These are phyloP conservation scores for Timema podura DNA, from an alignment of 2,888 invertebrate genomes.

Conservation along the genomic window DNA sequence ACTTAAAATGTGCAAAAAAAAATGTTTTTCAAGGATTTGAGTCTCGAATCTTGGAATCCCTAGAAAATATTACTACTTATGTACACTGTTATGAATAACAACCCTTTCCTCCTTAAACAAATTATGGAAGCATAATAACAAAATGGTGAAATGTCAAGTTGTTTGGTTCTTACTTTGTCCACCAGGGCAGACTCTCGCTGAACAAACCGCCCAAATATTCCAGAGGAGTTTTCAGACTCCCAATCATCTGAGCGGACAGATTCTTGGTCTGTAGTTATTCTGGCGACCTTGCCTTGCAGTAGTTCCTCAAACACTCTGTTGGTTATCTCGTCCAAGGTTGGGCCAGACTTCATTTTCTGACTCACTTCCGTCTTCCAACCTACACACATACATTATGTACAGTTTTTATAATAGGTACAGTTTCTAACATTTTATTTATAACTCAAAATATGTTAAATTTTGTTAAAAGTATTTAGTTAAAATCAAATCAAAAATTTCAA, in stretches of 20 bases:
- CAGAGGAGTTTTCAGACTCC: conserved; percentile 67
- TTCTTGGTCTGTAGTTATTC: conserved; percentile 48
- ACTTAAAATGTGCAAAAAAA: no score
- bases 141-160: no score
- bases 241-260: conserved; percentile 66
- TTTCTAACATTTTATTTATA: background rate
- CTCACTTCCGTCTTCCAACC: conserved; percentile 23
- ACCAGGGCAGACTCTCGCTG: conserved; percentile 53
- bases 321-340: conserved; percentile 67
- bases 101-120: no score
- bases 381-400: background rate
- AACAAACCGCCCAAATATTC: conserved; percentile 61
- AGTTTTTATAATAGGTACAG: background rate
- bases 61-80: no score
- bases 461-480: no score
- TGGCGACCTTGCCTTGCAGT: conserved; percentile 58
- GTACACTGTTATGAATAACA: no score
- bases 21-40: no score
- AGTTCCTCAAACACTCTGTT: conserved; percentile 73
- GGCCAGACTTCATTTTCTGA: conserved; percentile 36
- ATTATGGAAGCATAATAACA: no score
- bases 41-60: no score
- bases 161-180: conserved; percentile 35
- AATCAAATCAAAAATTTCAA: no score
- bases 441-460: no score